Evolutionary conservation across 2,113 vertebrate genomes (phyloP), one percentile per base, ranked within the genome.

Genomic region (Mormyrus lacerda): DNA sequence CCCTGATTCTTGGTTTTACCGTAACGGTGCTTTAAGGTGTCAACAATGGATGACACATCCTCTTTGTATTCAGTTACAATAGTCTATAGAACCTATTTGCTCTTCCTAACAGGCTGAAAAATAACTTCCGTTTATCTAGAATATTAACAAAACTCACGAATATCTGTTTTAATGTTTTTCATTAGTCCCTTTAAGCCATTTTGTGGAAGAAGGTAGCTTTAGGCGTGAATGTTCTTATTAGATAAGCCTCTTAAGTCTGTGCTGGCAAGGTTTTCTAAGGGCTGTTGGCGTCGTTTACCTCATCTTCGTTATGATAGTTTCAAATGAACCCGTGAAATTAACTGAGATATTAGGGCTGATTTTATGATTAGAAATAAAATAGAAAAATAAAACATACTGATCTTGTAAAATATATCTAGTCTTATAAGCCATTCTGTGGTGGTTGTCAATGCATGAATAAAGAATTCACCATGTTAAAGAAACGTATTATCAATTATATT

Each of bases 31-130:
- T 39, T 21, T 15, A 79, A 10, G 61, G 85, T 53, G 73, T 79
- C 73, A 79, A 79, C 73, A 79, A 79, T 79, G 73, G 88, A 61
- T 51, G 50, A 89, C 88, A 85, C 27, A 76, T 39, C 53, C 35
- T 48, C 48, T 84, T 39, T 31, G 65, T 89, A 48, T 89, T 84
- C 76, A n/a, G 44, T 47, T 45, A 84, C 82, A 84, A n/a, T 47
- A 44, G 44, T 84, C 19, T 84, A 84, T 84, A 42, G 44, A 84
- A 47, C 19, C 24, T 47, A 47, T n/a, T 45, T 24, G 9, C 19
- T 84, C 6, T 84, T 47, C 82, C 3, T 3, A 84, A 27, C 0
- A 82, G 24, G 82, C 19, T 53, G 11, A 51, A 51, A 51, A 24
- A 13, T 21, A 53, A 4, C 17, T 53, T 86, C 48, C 13, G 42